Conservation (phyloP, 2,888 invertebrate genomes). For the Teleogryllus oceanicus region DNA sequence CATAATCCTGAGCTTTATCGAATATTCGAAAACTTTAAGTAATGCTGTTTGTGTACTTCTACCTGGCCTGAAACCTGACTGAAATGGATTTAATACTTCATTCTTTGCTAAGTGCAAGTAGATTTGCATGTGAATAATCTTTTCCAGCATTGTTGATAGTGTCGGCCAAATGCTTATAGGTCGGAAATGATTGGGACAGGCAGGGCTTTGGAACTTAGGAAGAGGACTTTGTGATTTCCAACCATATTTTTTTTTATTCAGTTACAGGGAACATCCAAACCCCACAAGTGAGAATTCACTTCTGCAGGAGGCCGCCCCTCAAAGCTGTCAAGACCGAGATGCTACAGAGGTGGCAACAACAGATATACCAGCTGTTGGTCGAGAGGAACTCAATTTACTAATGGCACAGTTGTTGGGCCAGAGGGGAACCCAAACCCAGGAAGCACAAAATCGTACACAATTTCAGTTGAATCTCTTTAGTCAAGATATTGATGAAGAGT, state of each 20-base stretch:
- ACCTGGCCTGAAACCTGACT: too few relatives aligned
- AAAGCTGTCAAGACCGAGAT: neutral
- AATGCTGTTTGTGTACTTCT: too few relatives aligned
- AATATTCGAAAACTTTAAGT: too few relatives aligned
- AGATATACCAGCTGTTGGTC: conserved; percentile 30
- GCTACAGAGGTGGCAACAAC: neutral
- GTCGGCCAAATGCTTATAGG: too few relatives aligned
- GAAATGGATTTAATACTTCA: too few relatives aligned
- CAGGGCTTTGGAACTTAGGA: too few relatives aligned
- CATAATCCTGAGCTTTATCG: too few relatives aligned
- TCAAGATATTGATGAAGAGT: conserved; percentile 21
- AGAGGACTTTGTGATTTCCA: too few relatives aligned
- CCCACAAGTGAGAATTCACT: conserved; percentile 18
- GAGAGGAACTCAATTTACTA: conserved; percentile 34
- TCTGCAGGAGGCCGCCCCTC: neutral
- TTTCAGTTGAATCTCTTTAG: conserved; percentile 32
- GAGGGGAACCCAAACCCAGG: conserved; percentile 24
- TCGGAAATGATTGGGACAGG: too few relatives aligned
- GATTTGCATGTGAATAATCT: too few relatives aligned
- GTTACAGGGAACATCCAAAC: neutral
- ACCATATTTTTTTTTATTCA: neutral
- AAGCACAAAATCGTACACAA: conserved; percentile 23
- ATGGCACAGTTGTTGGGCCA: conserved; percentile 33
- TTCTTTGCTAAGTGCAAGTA: too few relatives aligned
- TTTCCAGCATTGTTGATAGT: too few relatives aligned